These are phyloP conservation scores for Crotalus helleri DNA, from an alignment of 2,113 vertebrate genomes.

Conservation along the genomic window DNA sequence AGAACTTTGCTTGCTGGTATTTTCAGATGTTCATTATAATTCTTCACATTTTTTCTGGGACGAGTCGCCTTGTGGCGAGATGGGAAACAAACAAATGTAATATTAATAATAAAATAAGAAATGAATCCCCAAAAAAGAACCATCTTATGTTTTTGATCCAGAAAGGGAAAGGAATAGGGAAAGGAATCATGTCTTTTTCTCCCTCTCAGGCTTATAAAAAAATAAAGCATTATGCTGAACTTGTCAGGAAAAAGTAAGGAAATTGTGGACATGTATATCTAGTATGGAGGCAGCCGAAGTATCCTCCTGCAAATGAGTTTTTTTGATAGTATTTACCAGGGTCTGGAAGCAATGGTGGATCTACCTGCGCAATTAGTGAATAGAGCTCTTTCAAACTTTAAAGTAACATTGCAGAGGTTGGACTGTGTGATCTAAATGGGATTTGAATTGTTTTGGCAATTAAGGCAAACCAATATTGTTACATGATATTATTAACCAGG, in stretches of 20 bases:
- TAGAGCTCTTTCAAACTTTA: not conserved
- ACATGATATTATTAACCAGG: not conserved
- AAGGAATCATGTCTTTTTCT: not conserved
- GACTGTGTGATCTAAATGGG: not conserved
- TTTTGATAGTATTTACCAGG: not conserved
- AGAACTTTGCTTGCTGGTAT: not conserved
- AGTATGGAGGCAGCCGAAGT: not conserved
- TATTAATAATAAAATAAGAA: not conserved
- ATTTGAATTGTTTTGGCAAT: not conserved
- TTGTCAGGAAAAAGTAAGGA: not conserved
- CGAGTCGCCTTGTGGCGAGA: not conserved
- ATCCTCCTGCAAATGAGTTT: not conserved
- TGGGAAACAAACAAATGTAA: not conserved
- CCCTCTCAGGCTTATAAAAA: not conserved
- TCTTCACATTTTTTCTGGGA: not conserved
- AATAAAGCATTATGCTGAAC: not conserved
- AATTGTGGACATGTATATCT: not conserved
- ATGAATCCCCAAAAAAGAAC: not conserved
- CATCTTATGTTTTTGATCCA: not conserved
- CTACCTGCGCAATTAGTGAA: not conserved
- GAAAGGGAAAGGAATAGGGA: not conserved
- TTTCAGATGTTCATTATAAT: not conserved
- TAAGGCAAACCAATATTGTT: not conserved
- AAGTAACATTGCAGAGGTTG: not conserved
- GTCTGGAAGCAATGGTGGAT: not conserved